Evolutionary conservation across 2,888 invertebrate genomes (phyloP), one percentile per base, ranked within the genome.

Genomic region (Tetragnatha montana): DNA sequence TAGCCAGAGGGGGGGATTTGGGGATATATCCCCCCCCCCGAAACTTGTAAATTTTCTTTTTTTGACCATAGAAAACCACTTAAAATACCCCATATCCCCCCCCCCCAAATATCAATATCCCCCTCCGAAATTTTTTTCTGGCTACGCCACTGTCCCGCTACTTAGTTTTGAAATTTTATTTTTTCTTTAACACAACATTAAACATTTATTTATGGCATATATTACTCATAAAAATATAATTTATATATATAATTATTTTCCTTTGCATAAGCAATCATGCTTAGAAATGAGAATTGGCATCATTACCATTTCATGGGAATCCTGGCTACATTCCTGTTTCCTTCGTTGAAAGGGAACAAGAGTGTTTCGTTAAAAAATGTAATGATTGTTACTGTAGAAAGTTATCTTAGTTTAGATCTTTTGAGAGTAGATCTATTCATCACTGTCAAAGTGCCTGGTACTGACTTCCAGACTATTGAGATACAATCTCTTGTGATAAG

Each of bases 401-500:
- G 73, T 82, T 71, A 68, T 86, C 51, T 80, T 22, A 78, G 78
- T 35, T 70, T 12, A 47, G 81, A 87, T 76, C 70, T 76, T 76
- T 71, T 82, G n/a, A 82, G 71, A 86, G 35, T 76, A 51, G 68
- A 47, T 69, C 81, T 69, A 87, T 87, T 87, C 82, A 87, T 87
- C 87, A 87, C 60, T 87, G 87, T 87, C 87, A 76, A 22, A 50
- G 21, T 35, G 22, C 51, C 60, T 87, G 74, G 69, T 51, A 69
- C 69, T 75, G 51, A 81, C 69, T 87, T 87, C 51, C 19, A 76
- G 70, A 87, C 87, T 82, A 87, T 87, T 82, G 87, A 82, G 87
- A 87, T 87, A 68, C 81, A 75, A 87, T 87, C 87, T 82, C 19
- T 35, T 76, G 49, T 79, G 50, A 78, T 47, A 79, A 35, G 35